These are phyloP conservation scores for Lasioglossum figueresi DNA, from an alignment of 2,888 invertebrate species.

Conservation along the genomic window DNA sequence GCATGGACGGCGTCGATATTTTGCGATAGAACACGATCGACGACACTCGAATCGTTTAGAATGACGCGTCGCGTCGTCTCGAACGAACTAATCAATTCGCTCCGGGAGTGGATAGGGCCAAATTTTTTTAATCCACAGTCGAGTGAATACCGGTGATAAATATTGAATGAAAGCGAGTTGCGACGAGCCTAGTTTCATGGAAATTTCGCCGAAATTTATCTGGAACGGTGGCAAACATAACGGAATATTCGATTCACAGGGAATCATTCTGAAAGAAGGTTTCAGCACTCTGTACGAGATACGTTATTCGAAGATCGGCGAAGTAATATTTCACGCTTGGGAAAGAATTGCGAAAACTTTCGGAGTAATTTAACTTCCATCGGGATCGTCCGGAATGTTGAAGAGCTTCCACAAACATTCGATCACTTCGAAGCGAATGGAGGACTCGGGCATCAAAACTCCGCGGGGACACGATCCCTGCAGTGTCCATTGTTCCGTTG, in stretches of 20 bases:
- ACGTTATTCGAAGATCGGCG: neutral
- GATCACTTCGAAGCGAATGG: neutral
- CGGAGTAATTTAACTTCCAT: neutral
- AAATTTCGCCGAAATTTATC: neutral
- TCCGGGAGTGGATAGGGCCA: too few relatives aligned
- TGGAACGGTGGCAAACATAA: neutral
- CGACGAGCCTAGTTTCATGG: too few relatives aligned
- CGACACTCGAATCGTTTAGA: too few relatives aligned
- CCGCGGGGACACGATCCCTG: neutral
- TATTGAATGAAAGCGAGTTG: too few relatives aligned
- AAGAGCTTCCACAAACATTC: neutral
- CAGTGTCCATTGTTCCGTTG: conserved; percentile 35
- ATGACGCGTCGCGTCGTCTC: too few relatives aligned
- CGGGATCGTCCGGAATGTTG: neutral
- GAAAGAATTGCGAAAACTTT: neutral
- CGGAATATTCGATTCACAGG: neutral
- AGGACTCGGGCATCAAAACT: neutral
- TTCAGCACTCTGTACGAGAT: neutral
- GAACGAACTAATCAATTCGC: too few relatives aligned
- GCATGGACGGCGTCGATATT: neutral
- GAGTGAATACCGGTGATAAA: too few relatives aligned
- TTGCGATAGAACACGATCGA: neutral
- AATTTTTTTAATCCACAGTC: too few relatives aligned
- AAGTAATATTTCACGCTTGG: neutral
- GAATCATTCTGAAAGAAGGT: neutral